Evolutionary conservation across 2,113 vertebrate species (phyloP).

Genomic region (Myotis lucifugus): DNA sequence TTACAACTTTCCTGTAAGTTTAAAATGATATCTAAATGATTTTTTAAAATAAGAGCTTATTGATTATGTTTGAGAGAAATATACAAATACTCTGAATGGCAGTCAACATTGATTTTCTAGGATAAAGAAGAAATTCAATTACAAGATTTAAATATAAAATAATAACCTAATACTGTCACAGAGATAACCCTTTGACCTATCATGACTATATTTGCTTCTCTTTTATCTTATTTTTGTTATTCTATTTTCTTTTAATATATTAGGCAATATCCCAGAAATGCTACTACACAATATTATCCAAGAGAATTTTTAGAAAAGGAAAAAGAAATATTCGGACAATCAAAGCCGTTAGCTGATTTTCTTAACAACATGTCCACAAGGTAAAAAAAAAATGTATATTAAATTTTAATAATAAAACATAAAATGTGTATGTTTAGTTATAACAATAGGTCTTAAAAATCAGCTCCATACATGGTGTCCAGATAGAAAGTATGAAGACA

Average conservation of each 20-base stretch:
- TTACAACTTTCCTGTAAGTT: not conserved
- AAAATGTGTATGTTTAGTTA: not conserved
- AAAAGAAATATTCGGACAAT: conserved; percentile 81
- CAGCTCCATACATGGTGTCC: not conserved
- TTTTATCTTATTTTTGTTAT: conserved; percentile 28
- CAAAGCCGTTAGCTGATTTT: conserved; percentile 86
- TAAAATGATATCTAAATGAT: not conserved
- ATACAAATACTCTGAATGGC: not conserved
- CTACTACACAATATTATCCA: conserved; percentile 87
- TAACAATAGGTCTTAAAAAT: not conserved
- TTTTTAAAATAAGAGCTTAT: not conserved
- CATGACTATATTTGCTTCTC: not conserved
- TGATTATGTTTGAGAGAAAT: not conserved
- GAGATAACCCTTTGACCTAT: not conserved
- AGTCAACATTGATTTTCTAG: not conserved
- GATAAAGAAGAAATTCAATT: not conserved
- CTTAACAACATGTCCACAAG: conserved; percentile 83
- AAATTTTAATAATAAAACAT: not conserved
- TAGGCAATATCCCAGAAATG: conserved; percentile 90
- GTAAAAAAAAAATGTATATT: conserved; percentile 80
- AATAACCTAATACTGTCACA: not conserved
- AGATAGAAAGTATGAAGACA: not conserved
- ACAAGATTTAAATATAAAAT: conserved; percentile 35
- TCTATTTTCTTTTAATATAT: conserved; percentile 64
- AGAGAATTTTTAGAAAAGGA: conserved; percentile 87